A percentile compares a stretch with the other conserved stretches of the same genome.
phyloP scores from a whole-genome alignment of 2,888 invertebrate species.

The Laothoe populi region DNA sequence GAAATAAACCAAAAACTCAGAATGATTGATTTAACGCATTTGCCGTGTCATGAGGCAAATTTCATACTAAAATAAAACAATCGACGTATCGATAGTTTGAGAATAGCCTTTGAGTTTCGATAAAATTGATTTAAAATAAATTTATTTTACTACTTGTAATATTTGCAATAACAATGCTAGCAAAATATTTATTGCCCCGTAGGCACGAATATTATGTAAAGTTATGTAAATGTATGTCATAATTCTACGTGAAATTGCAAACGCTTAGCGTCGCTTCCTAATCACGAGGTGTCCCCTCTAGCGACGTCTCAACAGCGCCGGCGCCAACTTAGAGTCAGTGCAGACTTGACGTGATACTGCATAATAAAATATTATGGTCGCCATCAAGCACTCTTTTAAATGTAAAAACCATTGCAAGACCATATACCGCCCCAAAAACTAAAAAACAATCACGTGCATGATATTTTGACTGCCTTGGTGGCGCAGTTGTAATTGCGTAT shows the following conservation, averaged over 20 bases:
- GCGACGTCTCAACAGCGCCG: slow-evolving; percentile 40
- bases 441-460: too few species aligned
- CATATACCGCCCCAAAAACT: too few species aligned
- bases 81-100: background rate
- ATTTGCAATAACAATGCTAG: background rate
- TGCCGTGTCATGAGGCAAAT: background rate
- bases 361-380: background rate
- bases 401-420: too few species aligned
- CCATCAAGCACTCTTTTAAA: background rate
- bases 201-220: slow-evolving; percentile 8
- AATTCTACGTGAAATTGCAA: slow-evolving; percentile 52
- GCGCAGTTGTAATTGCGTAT: too few species aligned
- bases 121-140: background rate
- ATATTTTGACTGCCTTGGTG: too few species aligned
- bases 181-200: slow-evolving; percentile 8
- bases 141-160: slow-evolving; percentile 1
- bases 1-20: background rate
- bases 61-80: background rate
- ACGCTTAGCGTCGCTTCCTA: slow-evolving; percentile 45
- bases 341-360: background rate
- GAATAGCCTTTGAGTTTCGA: background rate
- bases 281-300: slow-evolving; percentile 35
- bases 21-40: background rate
- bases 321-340: slow-evolving; percentile 35
- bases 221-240: slow-evolving; percentile 17